Evolutionary conservation across 2,888 invertebrate species (phyloP).

Genomic region (Patella caerulea): DNA sequence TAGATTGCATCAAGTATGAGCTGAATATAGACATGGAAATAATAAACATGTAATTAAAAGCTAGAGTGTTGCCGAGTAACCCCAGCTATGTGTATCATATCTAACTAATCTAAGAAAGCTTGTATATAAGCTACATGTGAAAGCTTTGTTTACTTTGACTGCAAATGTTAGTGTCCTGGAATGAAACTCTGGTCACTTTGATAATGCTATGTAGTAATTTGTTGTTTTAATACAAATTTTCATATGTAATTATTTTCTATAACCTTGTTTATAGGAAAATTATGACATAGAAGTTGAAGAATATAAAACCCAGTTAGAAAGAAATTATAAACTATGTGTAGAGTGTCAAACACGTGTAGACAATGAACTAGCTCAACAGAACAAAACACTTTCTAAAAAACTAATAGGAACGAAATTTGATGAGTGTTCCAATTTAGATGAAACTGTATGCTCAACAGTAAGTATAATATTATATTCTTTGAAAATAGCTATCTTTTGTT

Average conservation of each 20-base stretch:
- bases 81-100: too few relatives aligned
- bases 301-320: slow-evolving; percentile 48
- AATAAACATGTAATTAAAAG: too few relatives aligned
- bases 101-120: too few relatives aligned
- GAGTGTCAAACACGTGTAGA: slow-evolving; percentile 44
- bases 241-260: neutral
- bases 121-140: neutral
- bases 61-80: too few relatives aligned
- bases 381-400: slow-evolving; percentile 31
- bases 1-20: too few relatives aligned
- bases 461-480: neutral
- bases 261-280: slow-evolving; percentile 38
- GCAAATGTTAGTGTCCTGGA: too few relatives aligned
- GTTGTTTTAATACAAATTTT: neutral
- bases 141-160: neutral
- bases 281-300: slow-evolving; percentile 48
- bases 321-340: slow-evolving; percentile 46
- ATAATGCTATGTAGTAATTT: neutral
- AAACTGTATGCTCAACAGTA: neutral
- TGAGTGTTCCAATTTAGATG: neutral
- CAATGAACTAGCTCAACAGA: slow-evolving; percentile 44
- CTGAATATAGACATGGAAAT: too few relatives aligned
- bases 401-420: slow-evolving; percentile 18
- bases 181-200: neutral
- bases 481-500: neutral